Evolutionary conservation across 2,797 vertebrate genomes (phyloP).

Genomic region (Gephyroberyx darwinii): DNA sequence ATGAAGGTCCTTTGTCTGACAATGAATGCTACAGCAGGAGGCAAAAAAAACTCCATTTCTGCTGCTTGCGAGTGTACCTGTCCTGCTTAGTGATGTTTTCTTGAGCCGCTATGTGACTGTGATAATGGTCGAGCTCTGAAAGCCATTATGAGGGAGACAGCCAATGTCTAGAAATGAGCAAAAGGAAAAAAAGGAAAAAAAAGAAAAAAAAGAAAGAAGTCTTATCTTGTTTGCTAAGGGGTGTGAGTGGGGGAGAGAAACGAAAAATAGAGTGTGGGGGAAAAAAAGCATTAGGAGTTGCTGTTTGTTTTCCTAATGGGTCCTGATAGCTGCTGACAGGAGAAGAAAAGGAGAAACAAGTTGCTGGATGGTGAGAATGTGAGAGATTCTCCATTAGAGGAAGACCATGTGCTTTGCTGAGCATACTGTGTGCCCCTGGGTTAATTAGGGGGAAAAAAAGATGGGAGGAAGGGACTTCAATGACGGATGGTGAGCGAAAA

Average conservation of each 20-base stretch:
- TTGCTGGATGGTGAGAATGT: conserved; percentile 41
- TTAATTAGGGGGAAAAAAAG: conserved; percentile 68
- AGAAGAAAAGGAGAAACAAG: conserved; percentile 47
- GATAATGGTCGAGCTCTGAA: conserved; percentile 22
- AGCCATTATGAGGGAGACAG: conserved; percentile 32
- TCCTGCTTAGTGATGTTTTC: conserved; percentile 30
- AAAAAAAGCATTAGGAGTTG: conserved; percentile 9
- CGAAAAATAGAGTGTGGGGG: not conserved
- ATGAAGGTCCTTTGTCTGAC: not conserved
- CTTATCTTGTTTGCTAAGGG: conserved; percentile 33
- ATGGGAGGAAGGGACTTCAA: conserved; percentile 19
- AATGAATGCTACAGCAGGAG: not conserved
- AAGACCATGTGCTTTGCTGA: conserved; percentile 21
- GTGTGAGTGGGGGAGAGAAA: not conserved
- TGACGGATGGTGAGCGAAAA: conserved; percentile 32
- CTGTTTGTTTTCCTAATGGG: conserved; percentile 59
- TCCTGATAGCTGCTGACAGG: conserved; percentile 63
- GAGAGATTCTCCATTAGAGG: conserved; percentile 61
- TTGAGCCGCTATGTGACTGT: conserved; percentile 8
- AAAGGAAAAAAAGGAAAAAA: not conserved
- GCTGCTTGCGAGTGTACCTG: conserved; percentile 2
- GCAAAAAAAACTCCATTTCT: not conserved
- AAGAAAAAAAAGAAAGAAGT: conserved; percentile 4
- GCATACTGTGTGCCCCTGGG: conserved; percentile 49
- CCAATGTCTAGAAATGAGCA: conserved; percentile 22